These are phyloP conservation scores for Psix sp. DNA, from an alignment of 1,140 invertebrate species.

Conservation along the genomic window DNA sequence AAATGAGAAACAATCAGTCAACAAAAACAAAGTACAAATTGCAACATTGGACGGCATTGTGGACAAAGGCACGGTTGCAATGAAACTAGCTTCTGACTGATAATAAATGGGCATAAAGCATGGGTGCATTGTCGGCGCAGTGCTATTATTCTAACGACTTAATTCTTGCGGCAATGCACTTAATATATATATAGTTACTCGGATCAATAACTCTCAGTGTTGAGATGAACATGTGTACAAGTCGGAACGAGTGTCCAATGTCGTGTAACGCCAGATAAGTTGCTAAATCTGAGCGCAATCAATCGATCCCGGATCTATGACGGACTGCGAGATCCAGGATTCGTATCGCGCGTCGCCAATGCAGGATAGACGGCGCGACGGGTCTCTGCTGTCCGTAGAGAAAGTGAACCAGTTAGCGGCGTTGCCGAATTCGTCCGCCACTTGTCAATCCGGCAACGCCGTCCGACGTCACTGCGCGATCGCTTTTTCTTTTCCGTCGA, in stretches of 20 bases:
- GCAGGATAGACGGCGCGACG: slow-evolving; percentile 17
- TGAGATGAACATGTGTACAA: slow-evolving; percentile 41
- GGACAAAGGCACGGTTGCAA: too few relatives aligned
- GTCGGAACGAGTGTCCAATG: slow-evolving; percentile 29
- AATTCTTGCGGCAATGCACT: background rate
- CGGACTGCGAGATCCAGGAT: slow-evolving; percentile 28
- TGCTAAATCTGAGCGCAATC: slow-evolving; percentile 23
- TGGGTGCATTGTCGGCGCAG: too few relatives aligned
- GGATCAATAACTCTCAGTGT: slow-evolving; percentile 46
- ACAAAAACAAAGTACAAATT: too few relatives aligned
- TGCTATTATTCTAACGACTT: slow-evolving; percentile 32
- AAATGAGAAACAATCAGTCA: too few relatives aligned
- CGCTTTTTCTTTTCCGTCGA: slow-evolving; percentile 18
- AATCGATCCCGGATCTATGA: slow-evolving; percentile 44
- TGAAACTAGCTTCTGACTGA: too few relatives aligned
- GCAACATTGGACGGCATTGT: too few relatives aligned
- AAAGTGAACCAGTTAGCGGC: slow-evolving; percentile 74
- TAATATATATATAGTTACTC: slow-evolving; percentile 13
- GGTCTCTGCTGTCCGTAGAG: slow-evolving; percentile 69
- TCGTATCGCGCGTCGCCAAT: slow-evolving; percentile 29
- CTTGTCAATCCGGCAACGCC: slow-evolving; percentile 41
- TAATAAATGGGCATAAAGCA: too few relatives aligned
- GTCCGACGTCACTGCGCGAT: slow-evolving; percentile 7
- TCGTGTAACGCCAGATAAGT: slow-evolving; percentile 33
- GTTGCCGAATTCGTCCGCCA: slow-evolving; percentile 69